Percentiles rank a stretch among this genome's conserved stretches.
Evolutionary conservation across 2,797 vertebrate species (phyloP).

Genomic region (Craterocephalus amniculus): DNA sequence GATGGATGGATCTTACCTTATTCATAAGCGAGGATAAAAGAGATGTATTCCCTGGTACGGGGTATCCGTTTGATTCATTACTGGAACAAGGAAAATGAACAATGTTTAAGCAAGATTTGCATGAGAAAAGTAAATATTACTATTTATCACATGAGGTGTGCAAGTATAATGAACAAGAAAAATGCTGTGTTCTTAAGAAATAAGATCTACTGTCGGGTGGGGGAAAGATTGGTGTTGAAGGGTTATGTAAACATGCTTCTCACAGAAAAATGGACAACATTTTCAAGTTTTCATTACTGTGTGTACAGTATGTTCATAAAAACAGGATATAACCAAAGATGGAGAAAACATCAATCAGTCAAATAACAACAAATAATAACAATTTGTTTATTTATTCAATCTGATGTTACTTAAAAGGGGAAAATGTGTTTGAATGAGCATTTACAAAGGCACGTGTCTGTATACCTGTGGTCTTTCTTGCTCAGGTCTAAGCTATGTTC

Average conservation of each 20-base stretch:
- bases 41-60: constrained; percentile 96
- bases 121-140: constrained; percentile 87
- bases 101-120: constrained; percentile 93
- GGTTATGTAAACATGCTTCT: constrained; percentile 66
- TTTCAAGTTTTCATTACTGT: constrained; percentile 51
- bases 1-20: constrained; percentile 99
- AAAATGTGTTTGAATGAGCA: constrained; percentile 3
- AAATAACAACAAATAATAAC: too few relatives aligned
- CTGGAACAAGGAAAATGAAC: constrained; percentile 96
- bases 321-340: constrained; percentile 41
- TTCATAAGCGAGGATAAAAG: constrained; percentile 99
- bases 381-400: constrained; percentile 34
- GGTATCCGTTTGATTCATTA: constrained; percentile 99
- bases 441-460: not conserved
- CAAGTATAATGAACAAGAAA: constrained; percentile 82
- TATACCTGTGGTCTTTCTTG: constrained; percentile 92
- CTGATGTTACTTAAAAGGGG: not conserved
- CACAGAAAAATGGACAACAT: constrained; percentile 55
- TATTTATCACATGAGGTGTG: constrained; percentile 84
- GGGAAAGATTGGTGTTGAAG: constrained; percentile 63
- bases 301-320: constrained; percentile 32
- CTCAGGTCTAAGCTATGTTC: constrained; percentile 96
- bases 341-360: constrained; percentile 39
- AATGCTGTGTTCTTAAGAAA: constrained; percentile 77
- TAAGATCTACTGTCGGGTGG: constrained; percentile 60